A percentile compares a stretch with the other conserved stretches of the same genome.
Evolutionary conservation across 1,140 invertebrate genomes (phyloP).

Genomic region (Hycleus phaleratus): DNA sequence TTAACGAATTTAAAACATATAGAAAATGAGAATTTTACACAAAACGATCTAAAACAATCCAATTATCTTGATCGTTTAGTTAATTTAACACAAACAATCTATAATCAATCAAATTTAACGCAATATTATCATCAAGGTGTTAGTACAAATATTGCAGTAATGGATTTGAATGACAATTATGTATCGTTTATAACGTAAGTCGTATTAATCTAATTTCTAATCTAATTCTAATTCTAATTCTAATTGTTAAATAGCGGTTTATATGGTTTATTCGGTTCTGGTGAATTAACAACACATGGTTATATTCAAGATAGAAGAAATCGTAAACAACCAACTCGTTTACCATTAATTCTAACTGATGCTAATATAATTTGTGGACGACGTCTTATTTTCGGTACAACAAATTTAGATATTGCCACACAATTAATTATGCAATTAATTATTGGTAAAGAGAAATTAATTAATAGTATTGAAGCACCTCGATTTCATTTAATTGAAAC

Average conservation of each 20-base stretch:
- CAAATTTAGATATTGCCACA: constrained; percentile 36
- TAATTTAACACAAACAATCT: constrained; percentile 26
- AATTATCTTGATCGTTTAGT: constrained; percentile 29
- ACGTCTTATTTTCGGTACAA: constrained; percentile 39
- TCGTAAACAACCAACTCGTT: constrained; percentile 21
- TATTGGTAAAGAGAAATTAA: constrained; percentile 33
- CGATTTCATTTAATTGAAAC: constrained; percentile 31
- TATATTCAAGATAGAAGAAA: constrained; percentile 40
- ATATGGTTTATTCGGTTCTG: constrained; percentile 46
- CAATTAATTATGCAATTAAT: constrained; percentile 38
- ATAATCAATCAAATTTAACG: constrained; percentile 35
- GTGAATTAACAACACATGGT: constrained; percentile 42
- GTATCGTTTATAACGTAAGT: constrained; percentile 64
- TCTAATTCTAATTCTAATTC: neutral
- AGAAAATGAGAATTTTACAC: constrained; percentile 32
- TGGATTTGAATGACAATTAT: constrained; percentile 60
- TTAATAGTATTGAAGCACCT: constrained; percentile 35
- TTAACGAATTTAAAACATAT: constrained; percentile 30
- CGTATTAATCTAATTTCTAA: neutral
- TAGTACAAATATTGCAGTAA: constrained; percentile 53
- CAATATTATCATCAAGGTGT: constrained; percentile 40
- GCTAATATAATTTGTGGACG: constrained; percentile 39
- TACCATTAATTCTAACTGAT: constrained; percentile 41
- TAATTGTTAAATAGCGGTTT: constrained; percentile 43
- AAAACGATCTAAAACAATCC: constrained; percentile 18